A percentile compares a stretch with the other conserved stretches of the same genome.
These are phyloP conservation scores for Nesometra sesokonis DNA, from an alignment of 35 echinoderm and acorn worm genomes.

Conservation along the genomic window DNA sequence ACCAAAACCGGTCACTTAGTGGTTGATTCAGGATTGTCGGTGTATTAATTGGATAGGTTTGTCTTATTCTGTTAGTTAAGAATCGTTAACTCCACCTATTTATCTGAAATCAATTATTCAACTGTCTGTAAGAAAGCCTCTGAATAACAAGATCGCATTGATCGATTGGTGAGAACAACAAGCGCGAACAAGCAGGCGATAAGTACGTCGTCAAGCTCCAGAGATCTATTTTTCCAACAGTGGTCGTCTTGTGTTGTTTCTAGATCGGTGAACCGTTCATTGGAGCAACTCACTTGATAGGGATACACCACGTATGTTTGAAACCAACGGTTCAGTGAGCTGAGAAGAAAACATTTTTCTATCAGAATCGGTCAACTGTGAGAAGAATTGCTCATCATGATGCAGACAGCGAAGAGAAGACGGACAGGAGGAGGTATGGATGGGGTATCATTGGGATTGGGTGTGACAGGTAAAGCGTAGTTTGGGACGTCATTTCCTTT, in stretches of 20 bases:
- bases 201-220: not conserved
- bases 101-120: not conserved
- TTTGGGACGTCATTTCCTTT: no score
- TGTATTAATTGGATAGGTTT: not conserved
- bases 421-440: not conserved
- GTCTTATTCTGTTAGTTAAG: not conserved
- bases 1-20: no score
- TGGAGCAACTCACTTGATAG: not conserved
- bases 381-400: not conserved
- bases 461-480: no score
- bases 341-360: not conserved
- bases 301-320: not conserved
- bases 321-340: not conserved
- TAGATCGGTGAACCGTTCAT: not conserved
- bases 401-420: not conserved
- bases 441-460: not conserved
- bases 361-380: not conserved
- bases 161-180: not conserved
- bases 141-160: not conserved
- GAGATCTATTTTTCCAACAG: not conserved
- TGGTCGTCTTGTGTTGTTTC: not conserved
- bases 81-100: not conserved
- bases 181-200: not conserved
- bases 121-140: not conserved
- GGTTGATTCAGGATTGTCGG: no score